Evolutionary conservation across 2,113 vertebrate species (phyloP).

Genomic region (cattle (Bos taurus)): ARS-UCD2.0 NC_037329.1:76025501-76026000

Average conservation of each 20-base stretch:
- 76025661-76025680: not conserved
- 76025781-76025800: not conserved
- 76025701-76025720: not conserved
- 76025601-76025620: not conserved
- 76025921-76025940: not conserved
- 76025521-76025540: not conserved
- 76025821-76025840: not conserved
- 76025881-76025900: not conserved
- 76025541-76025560: not conserved
- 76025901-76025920: not conserved
- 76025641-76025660: not conserved
- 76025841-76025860: fast-evolving
- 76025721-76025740: not conserved
- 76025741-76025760: not conserved
- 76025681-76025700: not conserved
- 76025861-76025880: not conserved
- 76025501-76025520: not conserved
- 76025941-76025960: not conserved
- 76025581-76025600: not conserved
- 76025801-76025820: not conserved
- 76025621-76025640: not conserved
- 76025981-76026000: not conserved
- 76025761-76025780: not conserved
- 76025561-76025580: not conserved
- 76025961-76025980: not conserved